Conservation (phyloP, 2,797 vertebrate genomes). For the Rhinichthys osculus region DNA sequence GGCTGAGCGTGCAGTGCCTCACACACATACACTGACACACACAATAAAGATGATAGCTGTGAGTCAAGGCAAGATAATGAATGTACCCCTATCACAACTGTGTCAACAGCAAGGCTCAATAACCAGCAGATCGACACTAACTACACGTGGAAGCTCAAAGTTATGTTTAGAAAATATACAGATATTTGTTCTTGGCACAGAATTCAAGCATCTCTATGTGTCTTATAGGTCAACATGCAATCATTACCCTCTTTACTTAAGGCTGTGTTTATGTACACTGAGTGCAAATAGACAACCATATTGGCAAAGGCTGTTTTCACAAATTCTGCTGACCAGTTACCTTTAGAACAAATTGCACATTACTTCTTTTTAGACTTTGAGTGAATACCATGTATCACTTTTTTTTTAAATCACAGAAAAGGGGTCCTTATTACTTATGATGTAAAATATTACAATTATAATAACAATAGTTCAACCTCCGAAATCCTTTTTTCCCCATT, state of each 20-base stretch:
- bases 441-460: too few species aligned
- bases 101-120: conserved; percentile 7
- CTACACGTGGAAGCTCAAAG: neutral
- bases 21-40: neutral
- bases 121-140: neutral
- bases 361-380: neutral
- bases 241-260: neutral
- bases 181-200: neutral
- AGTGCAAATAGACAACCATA: neutral
- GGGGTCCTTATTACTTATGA: neutral
- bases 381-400: neutral
- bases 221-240: neutral
- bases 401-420: neutral
- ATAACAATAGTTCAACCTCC: neutral
- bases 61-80: conserved; percentile 22
- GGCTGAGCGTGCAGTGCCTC: neutral
- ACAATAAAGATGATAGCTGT: conserved; percentile 39
- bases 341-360: neutral
- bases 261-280: neutral
- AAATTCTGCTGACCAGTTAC: neutral
- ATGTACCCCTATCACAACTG: conserved; percentile 9
- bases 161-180: neutral
- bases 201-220: neutral
- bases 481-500: too few species aligned
- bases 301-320: neutral